These are phyloP conservation scores for Lasioglossum vierecki DNA, from an alignment of 2,888 invertebrate species.

Conservation along the genomic window DNA sequence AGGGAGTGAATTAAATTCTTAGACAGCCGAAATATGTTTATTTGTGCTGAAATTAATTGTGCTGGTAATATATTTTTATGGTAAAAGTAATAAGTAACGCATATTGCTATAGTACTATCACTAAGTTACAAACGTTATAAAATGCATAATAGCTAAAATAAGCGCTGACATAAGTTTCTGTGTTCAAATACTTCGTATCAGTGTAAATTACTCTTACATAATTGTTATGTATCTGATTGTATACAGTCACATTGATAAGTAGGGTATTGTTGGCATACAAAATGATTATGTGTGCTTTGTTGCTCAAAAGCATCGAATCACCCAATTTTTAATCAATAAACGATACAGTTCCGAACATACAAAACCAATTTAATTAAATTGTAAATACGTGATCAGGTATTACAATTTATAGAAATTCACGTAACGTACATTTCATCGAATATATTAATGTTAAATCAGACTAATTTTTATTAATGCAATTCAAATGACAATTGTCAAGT, in stretches of 20 bases:
- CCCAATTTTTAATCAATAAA: neutral
- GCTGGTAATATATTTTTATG: constrained; percentile 35
- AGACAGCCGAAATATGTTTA: constrained; percentile 45
- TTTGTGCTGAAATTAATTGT: constrained; percentile 55
- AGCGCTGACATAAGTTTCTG: constrained; percentile 38
- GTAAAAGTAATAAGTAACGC: constrained; percentile 16
- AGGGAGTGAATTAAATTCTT: constrained; percentile 12
- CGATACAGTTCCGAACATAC: neutral
- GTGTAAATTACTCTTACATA: constrained; percentile 35
- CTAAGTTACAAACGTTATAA: constrained; percentile 78
- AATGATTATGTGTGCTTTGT: constrained; percentile 10
- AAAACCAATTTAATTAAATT: neutral
- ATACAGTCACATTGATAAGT: constrained; percentile 54
- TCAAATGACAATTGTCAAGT: neutral
- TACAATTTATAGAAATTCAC: neutral
- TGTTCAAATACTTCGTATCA: constrained; percentile 30
- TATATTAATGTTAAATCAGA: neutral
- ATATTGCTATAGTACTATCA: constrained; percentile 52
- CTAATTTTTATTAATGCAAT: neutral
- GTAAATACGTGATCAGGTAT: neutral
- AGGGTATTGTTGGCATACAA: constrained; percentile 62
- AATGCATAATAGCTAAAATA: constrained; percentile 67
- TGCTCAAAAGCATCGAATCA: constrained; percentile 9
- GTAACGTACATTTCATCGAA: neutral
- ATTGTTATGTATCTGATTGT: constrained; percentile 39